Evolutionary conservation across 2,797 vertebrate genomes (phyloP), one percentile per base, ranked within the genome.

Genomic region (Anguilla pacifica): DNA sequence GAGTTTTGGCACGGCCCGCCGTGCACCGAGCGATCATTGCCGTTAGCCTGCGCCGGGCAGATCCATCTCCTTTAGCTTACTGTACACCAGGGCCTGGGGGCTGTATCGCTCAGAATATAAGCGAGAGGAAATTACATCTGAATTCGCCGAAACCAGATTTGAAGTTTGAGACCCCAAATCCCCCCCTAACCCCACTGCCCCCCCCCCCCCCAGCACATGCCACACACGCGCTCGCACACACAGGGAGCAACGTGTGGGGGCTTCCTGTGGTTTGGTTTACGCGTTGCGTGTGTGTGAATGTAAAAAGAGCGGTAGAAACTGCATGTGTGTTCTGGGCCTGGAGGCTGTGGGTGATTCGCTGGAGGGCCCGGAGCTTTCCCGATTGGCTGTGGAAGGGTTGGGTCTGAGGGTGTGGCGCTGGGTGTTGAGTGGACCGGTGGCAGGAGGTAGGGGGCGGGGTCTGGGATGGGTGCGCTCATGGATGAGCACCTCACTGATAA

Each of bases 401-500:
- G 64, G 28, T 9, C 49, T 5, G 11, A 10, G 72, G 49, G 39
- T 28, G 64, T 70, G 67, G 19, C 9, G 22, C 67, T 28, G 72
- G 51, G n/a, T 84, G 22, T 15, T 25, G 46, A 53, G 19, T 59
- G 22, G 4, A 61, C 53, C 25, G 35, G 2, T 6, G 61, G 49
- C 64, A 55, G 55, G 2, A n/a, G 19, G 53, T 39, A 35, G 25
- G 39, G 15, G 25, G 49, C 10, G 7, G 59, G 61, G 28, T 17
- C n/a, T 64, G 61, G 59, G 49, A 19, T 79, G 43, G 17, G 86
- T 49, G n/a, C 64, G 46, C 67, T 89, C 84, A 91, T 87, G 88
- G 90, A 92, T 91, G 90, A 90, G 90, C 70, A 87, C 9, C 79
- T 83, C 83, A 82, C 46, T 84, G 49, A 57, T 89, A 81, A 72